Evolutionary conservation across 2,113 vertebrate genomes (phyloP).

Genomic region (Dinomys branickii): DNA sequence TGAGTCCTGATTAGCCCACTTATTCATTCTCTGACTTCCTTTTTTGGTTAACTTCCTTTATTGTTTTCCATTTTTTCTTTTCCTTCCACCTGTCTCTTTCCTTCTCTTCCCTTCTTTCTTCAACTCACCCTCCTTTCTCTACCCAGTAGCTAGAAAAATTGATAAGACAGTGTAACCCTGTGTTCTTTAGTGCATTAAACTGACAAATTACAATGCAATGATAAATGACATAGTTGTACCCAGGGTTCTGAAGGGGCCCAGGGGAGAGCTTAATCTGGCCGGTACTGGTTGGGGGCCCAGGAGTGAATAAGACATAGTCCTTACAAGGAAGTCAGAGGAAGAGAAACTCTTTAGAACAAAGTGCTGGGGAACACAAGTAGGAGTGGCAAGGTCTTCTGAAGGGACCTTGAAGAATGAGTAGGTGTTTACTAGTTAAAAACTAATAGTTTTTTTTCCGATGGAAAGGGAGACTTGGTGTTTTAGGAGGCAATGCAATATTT

Average conservation of each 20-base stretch:
- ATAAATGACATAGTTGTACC: not conserved
- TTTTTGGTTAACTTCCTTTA: not conserved
- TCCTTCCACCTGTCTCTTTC: no score
- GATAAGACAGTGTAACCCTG: not conserved
- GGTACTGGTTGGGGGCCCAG: not conserved
- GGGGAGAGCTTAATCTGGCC: not conserved
- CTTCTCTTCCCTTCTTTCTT: fast-evolving
- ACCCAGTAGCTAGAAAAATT: not conserved
- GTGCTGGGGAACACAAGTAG: not conserved
- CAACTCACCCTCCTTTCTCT: not conserved
- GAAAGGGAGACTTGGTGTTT: not conserved
- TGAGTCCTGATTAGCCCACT: not conserved
- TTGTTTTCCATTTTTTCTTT: not conserved
- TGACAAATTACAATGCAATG: not conserved
- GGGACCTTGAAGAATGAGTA: not conserved
- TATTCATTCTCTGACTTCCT: not conserved
- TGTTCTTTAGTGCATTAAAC: not conserved
- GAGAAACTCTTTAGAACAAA: not conserved
- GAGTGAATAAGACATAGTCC: not conserved
- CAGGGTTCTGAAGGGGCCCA: not conserved
- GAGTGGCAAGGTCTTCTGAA: not conserved
- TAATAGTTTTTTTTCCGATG: not conserved
- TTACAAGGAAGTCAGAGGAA: not conserved
- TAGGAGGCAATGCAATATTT: not conserved
- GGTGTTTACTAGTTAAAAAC: not conserved